These are phyloP conservation scores for Chaetura pelagica DNA, from an alignment of 2,113 vertebrate species.

Conservation along the genomic window DNA sequence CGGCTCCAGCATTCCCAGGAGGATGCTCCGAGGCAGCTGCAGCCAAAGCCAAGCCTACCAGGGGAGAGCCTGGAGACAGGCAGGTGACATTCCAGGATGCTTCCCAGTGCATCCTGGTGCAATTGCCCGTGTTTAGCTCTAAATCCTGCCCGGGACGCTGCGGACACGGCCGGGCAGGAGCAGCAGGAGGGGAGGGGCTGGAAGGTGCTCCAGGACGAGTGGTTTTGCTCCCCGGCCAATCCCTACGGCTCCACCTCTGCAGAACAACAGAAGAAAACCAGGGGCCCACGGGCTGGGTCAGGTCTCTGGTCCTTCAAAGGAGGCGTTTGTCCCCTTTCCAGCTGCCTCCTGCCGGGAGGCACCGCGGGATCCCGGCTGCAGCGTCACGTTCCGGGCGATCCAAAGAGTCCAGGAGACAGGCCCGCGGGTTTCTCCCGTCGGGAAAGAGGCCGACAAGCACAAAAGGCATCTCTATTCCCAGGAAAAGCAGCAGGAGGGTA, in stretches of 20 bases:
- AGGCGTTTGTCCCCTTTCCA: background rate
- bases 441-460: background rate
- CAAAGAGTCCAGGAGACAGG: background rate
- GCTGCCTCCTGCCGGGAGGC: background rate
- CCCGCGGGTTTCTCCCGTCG: too few relatives aligned
- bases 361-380: background rate
- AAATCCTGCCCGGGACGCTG: background rate
- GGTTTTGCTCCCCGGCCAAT: background rate
- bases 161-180: too few relatives aligned
- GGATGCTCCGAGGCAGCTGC: too few relatives aligned
- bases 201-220: background rate
- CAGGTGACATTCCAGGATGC: accelerated
- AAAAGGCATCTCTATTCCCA: background rate
- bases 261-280: background rate
- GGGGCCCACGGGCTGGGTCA: background rate
- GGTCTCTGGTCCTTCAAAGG: background rate
- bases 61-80: background rate
- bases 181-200: background rate
- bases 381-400: background rate
- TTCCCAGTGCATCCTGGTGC: background rate
- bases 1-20: too few relatives aligned
- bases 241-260: background rate
- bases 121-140: background rate
- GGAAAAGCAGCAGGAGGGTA: background rate
- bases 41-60: background rate